These are phyloP conservation scores for Hucho hucho DNA, from an alignment of 2,113 vertebrate species.

Conservation along the genomic window DNA sequence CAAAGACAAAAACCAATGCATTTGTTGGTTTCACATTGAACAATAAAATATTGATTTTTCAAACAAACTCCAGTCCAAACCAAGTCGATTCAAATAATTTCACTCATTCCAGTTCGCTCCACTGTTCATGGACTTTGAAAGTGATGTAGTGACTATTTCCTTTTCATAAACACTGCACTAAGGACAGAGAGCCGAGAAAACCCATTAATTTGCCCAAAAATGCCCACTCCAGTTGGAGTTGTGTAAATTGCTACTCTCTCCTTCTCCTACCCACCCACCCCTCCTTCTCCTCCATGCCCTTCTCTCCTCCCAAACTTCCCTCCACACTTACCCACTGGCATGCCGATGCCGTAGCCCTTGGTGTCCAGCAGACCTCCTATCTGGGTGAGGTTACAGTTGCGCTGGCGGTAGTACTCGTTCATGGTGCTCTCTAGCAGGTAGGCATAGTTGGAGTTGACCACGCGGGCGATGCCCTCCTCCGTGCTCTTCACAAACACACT, in stretches of 20 bases:
- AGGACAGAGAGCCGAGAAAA: no score
- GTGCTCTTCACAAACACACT: conserved; percentile 99
- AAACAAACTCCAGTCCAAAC: no score
- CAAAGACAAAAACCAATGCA: no score
- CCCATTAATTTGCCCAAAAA: no score
- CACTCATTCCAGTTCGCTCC: no score
- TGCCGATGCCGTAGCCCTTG: conserved; percentile 98
- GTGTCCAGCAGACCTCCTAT: conserved; percentile 98
- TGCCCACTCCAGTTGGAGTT: no score
- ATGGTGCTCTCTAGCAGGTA: conserved; percentile 98
- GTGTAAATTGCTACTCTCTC: not conserved
- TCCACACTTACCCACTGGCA: conserved; percentile 86
- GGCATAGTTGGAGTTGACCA: conserved; percentile 97
- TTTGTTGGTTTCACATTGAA: no score
- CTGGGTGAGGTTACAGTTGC: conserved; percentile 98
- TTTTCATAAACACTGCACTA: no score
- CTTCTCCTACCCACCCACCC: not conserved
- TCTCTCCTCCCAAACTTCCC: not conserved
- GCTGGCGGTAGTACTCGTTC: conserved; percentile 98
- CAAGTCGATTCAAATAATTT: no score
- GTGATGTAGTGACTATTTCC: no score
- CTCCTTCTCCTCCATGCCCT: conserved; percentile 44
- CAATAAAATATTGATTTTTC: no score
- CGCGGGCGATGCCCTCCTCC: conserved; percentile 94
- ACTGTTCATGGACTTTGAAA: no score